Base-by-base conservation (phyloP, 2,113 vertebrate species). In the Lampris megalopsis region DNA sequence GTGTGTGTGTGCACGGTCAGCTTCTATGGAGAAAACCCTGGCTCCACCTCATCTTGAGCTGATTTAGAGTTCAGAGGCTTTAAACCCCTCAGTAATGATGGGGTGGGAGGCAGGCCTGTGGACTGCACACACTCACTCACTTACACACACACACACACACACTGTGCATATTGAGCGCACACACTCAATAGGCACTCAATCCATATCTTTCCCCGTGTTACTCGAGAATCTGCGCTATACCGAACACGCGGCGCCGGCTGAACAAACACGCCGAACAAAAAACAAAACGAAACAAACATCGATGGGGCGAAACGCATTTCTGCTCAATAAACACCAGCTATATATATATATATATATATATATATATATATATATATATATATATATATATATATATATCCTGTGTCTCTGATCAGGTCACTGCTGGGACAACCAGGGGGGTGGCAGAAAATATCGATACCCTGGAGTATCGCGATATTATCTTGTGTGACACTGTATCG, bases 41-140 rank as follows among this genome's bases (percentile, higher is more conserved):
- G 87, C 91, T 87, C 71, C 65, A 71, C 79, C 85, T 91, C 88
- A 89, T 93, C 90, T 91, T 89, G 86, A 88, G 88, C 89, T 91
- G 88, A 91, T 92, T 92, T 90, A 85, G 83, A 86, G 89, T 88
- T 92, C 88, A 83, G 85, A 90, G 83, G 72, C 85, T 92, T 91
- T 88, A 90, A 85, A 90, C 86, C 76, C 69, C 47, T 83, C 77
- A 81, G 81, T 92, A 92, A 92, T 91, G 88, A 93, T 85, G 88
- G 86, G 86, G 85, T 83, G 77, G 84, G 78, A 89, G 84, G 76
- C 77, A 82, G 81, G 67, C 79, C 57, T 57, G 71, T 54, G 36
- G 71, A 78, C 63, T 66, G 71, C 57, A 47, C 48, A 50, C 50
- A 40, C 60, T 41, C 57, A 61, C 66, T 60, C 11, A 61, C 53